phyloP scores from a whole-genome alignment of 2,797 vertebrate genomes.

The Coccyzus lansbergi region DNA sequence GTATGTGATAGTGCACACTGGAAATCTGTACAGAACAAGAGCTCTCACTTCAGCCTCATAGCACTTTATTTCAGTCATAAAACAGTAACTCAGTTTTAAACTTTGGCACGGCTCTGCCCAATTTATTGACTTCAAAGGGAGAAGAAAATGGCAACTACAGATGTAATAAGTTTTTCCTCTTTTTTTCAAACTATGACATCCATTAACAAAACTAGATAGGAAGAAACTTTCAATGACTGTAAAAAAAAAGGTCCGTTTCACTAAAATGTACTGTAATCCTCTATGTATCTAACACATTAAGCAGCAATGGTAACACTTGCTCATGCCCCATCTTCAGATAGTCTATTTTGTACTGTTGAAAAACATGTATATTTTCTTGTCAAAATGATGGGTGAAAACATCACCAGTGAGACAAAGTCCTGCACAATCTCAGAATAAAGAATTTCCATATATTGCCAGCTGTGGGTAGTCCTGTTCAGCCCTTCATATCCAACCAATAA shows the following conservation, averaged over 20 bases:
- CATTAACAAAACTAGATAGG: not conserved
- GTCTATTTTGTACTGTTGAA: not conserved
- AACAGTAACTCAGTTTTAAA: slow-evolving; percentile 20
- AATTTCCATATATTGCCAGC: not conserved
- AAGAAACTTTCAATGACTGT: not conserved
- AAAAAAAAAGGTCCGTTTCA: not conserved
- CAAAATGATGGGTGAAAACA: not conserved
- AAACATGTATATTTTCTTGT: not conserved
- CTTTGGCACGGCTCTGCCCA: not conserved
- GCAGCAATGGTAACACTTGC: not conserved
- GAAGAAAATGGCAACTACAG: not conserved
- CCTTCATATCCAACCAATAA: slow-evolving; percentile 11
- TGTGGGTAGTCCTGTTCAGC: slow-evolving; percentile 27
- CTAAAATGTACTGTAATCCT: not conserved
- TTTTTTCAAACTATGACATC: not conserved
- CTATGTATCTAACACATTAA: not conserved
- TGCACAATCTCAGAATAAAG: not conserved
- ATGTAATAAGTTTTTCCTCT: not conserved
- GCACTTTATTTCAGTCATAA: slow-evolving; percentile 1
- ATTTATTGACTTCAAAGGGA: not conserved
- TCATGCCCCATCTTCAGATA: not conserved
- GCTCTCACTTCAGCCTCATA: not conserved
- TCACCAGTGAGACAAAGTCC: not conserved
- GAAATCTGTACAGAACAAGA: not conserved
- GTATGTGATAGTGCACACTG: not conserved